Percentiles rank a stretch among this genome's conserved stretches.
Conservation (phyloP, 1,140 invertebrate genomes). For the Leptoteleia sp. region DNA sequence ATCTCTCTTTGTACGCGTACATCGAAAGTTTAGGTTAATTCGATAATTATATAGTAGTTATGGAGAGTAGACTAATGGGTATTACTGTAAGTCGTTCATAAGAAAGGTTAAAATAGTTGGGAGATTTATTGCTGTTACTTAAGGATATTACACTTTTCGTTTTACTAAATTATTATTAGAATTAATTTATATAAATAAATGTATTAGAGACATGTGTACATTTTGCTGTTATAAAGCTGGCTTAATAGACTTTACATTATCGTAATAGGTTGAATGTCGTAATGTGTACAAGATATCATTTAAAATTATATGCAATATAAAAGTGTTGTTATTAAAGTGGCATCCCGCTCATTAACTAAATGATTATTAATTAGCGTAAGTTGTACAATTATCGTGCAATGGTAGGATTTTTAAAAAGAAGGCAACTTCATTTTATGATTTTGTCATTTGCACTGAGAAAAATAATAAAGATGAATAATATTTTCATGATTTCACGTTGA, state of each 20-base stretch:
- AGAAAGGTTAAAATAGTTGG: constrained; percentile 11
- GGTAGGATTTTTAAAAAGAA: neutral
- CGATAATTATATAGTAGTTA: constrained; percentile 19
- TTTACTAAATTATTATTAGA: constrained; percentile 1
- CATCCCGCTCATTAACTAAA: constrained; percentile 7
- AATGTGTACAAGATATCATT: constrained; percentile 7
- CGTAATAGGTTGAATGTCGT: constrained; percentile 5
- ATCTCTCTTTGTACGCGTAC: no score
- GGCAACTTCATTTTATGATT: no score
- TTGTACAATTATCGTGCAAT: neutral
- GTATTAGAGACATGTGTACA: neutral
- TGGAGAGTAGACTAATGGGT: constrained; percentile 2
- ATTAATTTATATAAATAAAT: constrained; percentile 6
- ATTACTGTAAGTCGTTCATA: neutral
- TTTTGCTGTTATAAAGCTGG: constrained; percentile 1
- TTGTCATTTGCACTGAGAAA: no score
- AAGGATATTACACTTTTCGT: neutral
- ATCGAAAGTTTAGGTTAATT: no score
- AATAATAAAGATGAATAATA: no score
- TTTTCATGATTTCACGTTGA: no score
- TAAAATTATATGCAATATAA: neutral
- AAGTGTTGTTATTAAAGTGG: constrained; percentile 10
- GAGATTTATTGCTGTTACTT: constrained; percentile 11
- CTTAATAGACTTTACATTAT: constrained; percentile 10
- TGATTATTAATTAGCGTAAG: neutral